phyloP scores from a whole-genome alignment of 2,113 vertebrate genomes.

The Sardina pilchardus region DNA sequence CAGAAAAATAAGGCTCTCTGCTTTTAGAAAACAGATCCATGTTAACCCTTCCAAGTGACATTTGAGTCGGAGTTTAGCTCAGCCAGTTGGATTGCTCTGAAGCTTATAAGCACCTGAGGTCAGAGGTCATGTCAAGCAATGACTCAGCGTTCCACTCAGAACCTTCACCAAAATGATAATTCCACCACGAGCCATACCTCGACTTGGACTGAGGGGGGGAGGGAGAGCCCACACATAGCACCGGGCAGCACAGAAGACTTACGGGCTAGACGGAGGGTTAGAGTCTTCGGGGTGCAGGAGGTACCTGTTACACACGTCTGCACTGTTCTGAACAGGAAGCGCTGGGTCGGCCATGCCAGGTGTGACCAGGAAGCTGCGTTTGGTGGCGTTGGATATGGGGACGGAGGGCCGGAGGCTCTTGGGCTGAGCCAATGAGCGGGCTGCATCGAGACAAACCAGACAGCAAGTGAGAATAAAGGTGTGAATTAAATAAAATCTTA shows the following conservation, averaged over 20 bases:
- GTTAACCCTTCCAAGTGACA: neutral
- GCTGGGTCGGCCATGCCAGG: conserved; percentile 71
- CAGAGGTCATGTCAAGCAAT: neutral
- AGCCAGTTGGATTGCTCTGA: neutral
- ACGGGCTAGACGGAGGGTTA: conserved; percentile 79
- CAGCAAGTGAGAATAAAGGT: conserved; percentile 49
- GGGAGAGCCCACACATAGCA: neutral
- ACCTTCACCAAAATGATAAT: neutral
- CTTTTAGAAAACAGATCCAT: neutral
- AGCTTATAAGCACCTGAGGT: neutral
- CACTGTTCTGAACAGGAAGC: conserved; percentile 63
- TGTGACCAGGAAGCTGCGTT: conserved; percentile 83
- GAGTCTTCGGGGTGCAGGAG: conserved; percentile 83
- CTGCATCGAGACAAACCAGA: conserved; percentile 70
- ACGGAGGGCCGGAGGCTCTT: conserved; percentile 79
- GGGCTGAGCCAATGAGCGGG: conserved; percentile 79
- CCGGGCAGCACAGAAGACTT: neutral
- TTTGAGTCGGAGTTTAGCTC: neutral
- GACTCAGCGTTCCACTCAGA: neutral
- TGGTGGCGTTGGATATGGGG: conserved; percentile 88
- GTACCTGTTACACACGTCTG: conserved; percentile 82
- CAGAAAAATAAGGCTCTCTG: neutral
- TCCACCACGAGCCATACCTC: neutral
- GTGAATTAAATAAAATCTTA: neutral
- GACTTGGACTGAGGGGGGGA: neutral